Evolutionary conservation across 2,888 invertebrate genomes (phyloP).

Genomic region (Graphium colonna): DNA sequence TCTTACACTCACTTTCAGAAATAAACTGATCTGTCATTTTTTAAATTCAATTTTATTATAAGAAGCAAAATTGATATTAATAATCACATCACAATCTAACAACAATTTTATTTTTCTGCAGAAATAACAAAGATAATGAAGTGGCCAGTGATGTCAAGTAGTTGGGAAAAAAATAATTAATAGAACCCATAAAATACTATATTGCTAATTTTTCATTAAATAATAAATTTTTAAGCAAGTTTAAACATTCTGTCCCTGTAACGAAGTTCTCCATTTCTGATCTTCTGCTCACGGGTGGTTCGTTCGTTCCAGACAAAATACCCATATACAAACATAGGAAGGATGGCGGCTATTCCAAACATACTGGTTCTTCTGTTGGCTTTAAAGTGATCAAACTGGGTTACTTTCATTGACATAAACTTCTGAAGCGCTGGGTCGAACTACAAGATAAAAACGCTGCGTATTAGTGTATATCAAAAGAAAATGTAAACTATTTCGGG

Average conservation of each 20-base stretch:
- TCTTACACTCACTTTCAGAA: constrained; percentile 66
- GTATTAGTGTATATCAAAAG: constrained; percentile 14
- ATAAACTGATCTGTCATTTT: constrained; percentile 64
- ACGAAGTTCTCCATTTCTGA: constrained; percentile 85
- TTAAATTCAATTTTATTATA: not conserved
- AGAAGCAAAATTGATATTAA: no score
- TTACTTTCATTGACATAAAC: constrained; percentile 85
- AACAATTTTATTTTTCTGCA: constrained; percentile 9
- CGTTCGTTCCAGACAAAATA: constrained; percentile 77
- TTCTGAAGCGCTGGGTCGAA: constrained; percentile 90
- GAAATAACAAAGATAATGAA: not conserved
- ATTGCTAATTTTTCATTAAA: constrained; percentile 6
- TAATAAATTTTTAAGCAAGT: constrained; percentile 27
- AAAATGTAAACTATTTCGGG: not conserved
- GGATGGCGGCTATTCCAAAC: constrained; percentile 69
- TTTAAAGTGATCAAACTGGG: constrained; percentile 83
- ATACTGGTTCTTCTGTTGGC: constrained; percentile 80
- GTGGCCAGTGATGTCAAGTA: constrained; percentile 10
- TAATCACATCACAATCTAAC: not conserved
- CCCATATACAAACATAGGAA: constrained; percentile 78
- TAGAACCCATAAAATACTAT: constrained; percentile 15
- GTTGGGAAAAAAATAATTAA: not conserved
- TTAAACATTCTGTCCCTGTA: constrained; percentile 85
- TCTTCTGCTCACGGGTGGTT: constrained; percentile 74
- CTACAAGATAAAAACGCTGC: constrained; percentile 76